These are phyloP conservation scores for Stegana nigrithorax DNA, from an alignment of 2,888 invertebrate genomes.

Conservation along the genomic window DNA sequence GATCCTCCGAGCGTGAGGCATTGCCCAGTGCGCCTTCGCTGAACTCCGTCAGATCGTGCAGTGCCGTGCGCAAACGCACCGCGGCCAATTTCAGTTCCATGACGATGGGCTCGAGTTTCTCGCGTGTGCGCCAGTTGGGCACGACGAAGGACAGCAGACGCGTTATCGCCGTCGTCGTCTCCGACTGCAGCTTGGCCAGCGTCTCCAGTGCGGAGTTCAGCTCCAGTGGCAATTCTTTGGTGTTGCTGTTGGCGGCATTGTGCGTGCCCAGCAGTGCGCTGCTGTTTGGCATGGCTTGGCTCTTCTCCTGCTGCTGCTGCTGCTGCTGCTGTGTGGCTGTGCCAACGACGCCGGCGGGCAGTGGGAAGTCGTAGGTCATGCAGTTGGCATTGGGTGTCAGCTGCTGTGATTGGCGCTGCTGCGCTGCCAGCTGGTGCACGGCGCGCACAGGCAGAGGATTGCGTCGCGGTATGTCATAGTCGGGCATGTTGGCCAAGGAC, in stretches of 20 bases:
- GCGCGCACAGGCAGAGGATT: conserved; percentile 67
- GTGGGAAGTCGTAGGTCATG: conserved; percentile 75
- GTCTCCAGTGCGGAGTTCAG: conserved; percentile 81
- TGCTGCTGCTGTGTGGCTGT: conserved; percentile 60
- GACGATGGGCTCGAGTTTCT: conserved; percentile 81
- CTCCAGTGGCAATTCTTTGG: conserved; percentile 79
- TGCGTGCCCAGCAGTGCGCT: conserved; percentile 26
- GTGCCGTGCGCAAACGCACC: conserved; percentile 79
- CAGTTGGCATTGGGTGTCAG: conserved; percentile 37
- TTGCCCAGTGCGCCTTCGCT: conserved; percentile 90
- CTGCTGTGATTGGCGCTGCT: conserved; percentile 29
- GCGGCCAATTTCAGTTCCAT: conserved; percentile 88
- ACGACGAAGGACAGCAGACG: conserved; percentile 80
- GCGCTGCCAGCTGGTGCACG: conserved; percentile 35
- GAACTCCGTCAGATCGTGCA: conserved; percentile 90
- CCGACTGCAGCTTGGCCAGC: conserved; percentile 79
- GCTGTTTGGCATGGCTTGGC: conserved; percentile 38
- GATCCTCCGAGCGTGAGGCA: conserved; percentile 84
- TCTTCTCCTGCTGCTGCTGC: conserved; percentile 55
- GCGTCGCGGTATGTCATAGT: conserved; percentile 77
- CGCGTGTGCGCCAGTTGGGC: conserved; percentile 85
- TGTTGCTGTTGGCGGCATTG: conserved; percentile 28
- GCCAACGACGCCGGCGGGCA: conserved; percentile 60
- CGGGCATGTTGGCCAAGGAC: conserved; percentile 73
- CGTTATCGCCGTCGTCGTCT: conserved; percentile 86